Conservation (phyloP, 2,797 vertebrate species). For the Avahi laniger region DNA sequence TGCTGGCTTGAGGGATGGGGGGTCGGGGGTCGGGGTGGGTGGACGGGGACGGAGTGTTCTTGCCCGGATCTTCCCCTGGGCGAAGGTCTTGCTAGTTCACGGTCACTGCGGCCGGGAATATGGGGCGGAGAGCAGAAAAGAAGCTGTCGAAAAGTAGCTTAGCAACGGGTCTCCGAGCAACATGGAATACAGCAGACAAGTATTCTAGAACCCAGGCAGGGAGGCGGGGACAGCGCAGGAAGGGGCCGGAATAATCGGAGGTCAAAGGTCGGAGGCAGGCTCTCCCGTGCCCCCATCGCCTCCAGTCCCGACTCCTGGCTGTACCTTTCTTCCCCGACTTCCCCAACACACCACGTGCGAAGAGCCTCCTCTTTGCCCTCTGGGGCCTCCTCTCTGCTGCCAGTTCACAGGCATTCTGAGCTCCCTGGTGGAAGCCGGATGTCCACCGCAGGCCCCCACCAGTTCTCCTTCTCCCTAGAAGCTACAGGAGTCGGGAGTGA, state of each 20-base stretch:
- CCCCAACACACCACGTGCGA: background rate
- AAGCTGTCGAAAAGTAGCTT: background rate
- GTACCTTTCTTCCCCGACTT: background rate
- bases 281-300: fast-evolving
- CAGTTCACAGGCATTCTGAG: background rate
- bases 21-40: background rate
- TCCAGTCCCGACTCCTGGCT: fast-evolving
- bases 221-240: background rate
- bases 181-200: background rate
- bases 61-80: background rate
- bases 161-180: background rate
- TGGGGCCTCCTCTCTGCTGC: background rate
- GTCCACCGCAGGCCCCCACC: background rate
- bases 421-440: background rate
- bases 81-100: background rate
- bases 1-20: too few relatives aligned
- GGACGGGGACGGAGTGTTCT: background rate
- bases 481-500: background rate
- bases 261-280: background rate
- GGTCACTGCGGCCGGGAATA: background rate
- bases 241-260: fast-evolving
- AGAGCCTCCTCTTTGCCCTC: background rate
- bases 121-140: background rate
- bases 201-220: background rate
- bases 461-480: background rate